Percentiles rank a stretch among this genome's conserved stretches.
Evolutionary conservation across 2,797 vertebrate genomes (phyloP).

Genomic region (Scomberomorus guttatus): DNA sequence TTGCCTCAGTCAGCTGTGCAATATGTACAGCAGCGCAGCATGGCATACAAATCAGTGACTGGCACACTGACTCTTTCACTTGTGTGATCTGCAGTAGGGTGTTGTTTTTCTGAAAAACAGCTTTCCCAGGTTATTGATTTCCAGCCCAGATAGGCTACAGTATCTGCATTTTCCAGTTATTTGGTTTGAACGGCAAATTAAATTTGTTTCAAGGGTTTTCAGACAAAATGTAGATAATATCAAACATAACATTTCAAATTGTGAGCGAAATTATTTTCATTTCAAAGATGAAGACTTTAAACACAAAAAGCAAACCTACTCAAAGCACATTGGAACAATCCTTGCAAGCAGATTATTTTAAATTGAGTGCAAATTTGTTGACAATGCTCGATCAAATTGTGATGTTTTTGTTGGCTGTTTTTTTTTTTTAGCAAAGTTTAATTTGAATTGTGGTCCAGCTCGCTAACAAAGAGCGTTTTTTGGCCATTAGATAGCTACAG

Average conservation of each 20-base stretch:
- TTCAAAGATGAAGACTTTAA: background rate
- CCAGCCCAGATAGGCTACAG: background rate
- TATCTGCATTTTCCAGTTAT: background rate
- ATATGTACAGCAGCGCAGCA: conserved; percentile 32
- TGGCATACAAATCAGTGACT: conserved; percentile 33
- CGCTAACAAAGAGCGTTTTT: background rate
- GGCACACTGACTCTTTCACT: conserved; percentile 28
- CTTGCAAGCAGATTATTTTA: background rate
- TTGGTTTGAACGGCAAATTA: conserved; percentile 11
- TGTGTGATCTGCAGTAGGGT: conserved; percentile 21
- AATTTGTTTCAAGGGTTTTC: conserved; percentile 19
- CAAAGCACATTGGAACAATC: background rate
- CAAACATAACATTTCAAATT: conserved; percentile 1
- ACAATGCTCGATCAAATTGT: background rate
- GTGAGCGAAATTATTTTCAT: conserved; percentile 9
- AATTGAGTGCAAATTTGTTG: conserved; percentile 15
- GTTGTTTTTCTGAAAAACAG: conserved; percentile 58
- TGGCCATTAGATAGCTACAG: no score
- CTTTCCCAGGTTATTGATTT: conserved; percentile 37
- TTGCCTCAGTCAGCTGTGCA: conserved; percentile 57
- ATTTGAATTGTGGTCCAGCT: background rate
- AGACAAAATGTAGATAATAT: background rate
- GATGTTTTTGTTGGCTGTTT: conserved; percentile 11
- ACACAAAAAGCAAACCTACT: conserved; percentile 9
- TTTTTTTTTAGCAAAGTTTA: background rate